Percentiles rank a stretch among this genome's conserved stretches.
These are phyloP conservation scores for Euwallacea fornicatus DNA, from an alignment of 1,140 invertebrate genomes.

Conservation along the genomic window DNA sequence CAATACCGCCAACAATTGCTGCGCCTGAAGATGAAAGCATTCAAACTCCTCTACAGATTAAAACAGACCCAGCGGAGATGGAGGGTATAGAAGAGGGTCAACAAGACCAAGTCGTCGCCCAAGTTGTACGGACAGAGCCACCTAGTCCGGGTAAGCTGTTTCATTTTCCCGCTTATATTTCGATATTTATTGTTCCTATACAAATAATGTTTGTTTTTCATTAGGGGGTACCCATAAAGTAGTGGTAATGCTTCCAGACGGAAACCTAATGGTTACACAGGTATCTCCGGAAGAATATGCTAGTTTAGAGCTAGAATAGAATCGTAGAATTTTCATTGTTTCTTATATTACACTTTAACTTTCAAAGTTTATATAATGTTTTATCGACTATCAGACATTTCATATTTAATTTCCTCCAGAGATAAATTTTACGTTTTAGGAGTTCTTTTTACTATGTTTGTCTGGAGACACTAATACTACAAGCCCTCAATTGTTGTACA, in stretches of 20 bases:
- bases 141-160: constrained; percentile 69
- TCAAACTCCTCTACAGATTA: constrained; percentile 38
- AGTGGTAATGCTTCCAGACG: constrained; percentile 76
- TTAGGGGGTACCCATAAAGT: constrained; percentile 77
- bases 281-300: constrained; percentile 81
- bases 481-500: too few species aligned
- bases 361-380: not conserved
- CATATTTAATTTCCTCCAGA: too few species aligned
- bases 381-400: too few species aligned
- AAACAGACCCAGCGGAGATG: constrained; percentile 49
- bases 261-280: constrained; percentile 81
- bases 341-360: not conserved
- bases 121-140: constrained; percentile 77
- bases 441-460: too few species aligned
- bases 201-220: constrained; percentile 2
- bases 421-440: too few species aligned
- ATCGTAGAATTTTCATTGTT: not conserved
- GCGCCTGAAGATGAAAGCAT: constrained; percentile 14
- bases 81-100: constrained; percentile 57
- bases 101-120: constrained; percentile 72
- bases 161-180: not conserved
- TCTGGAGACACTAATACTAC: too few species aligned
- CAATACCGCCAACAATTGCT: constrained; percentile 4
- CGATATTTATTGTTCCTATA: not conserved
- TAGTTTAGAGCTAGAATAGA: constrained; percentile 63